Evolutionary conservation across 1,140 invertebrate genomes (phyloP).

Genomic region (Drosophila tropicalis): DNA sequence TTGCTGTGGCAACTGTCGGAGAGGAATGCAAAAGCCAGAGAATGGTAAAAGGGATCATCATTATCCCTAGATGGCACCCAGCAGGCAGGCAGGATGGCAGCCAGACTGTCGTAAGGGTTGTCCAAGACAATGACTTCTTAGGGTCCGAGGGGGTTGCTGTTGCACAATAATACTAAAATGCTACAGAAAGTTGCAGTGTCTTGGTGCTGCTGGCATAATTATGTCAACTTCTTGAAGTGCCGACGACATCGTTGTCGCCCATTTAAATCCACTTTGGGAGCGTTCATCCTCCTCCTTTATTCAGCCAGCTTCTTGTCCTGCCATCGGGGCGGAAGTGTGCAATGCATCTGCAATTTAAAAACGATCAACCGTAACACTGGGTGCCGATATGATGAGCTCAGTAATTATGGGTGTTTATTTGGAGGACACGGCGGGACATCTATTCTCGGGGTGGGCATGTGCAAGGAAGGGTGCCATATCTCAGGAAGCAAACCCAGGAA

Average conservation of each 20-base stretch:
- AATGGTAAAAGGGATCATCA: constrained; percentile 34
- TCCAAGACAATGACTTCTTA: constrained; percentile 39
- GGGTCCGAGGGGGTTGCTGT: constrained; percentile 30
- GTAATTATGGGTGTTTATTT: constrained; percentile 67
- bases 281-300: constrained; percentile 11
- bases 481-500: not conserved
- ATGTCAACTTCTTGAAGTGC: constrained; percentile 79
- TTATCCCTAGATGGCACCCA: constrained; percentile 34
- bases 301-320: not conserved
- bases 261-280: constrained; percentile 24
- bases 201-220: constrained; percentile 68
- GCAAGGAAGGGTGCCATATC: constrained; percentile 12
- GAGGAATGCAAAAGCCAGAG: constrained; percentile 37
- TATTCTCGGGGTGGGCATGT: constrained; percentile 12
- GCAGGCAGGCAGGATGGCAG: constrained; percentile 31
- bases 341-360: constrained; percentile 70
- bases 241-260: constrained; percentile 35
- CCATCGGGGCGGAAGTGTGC: constrained; percentile 60
- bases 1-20: constrained; percentile 46
- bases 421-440: constrained; percentile 58
- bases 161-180: constrained; percentile 36
- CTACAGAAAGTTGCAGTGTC: constrained; percentile 21
- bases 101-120: constrained; percentile 46
- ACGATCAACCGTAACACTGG: constrained; percentile 74
- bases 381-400: constrained; percentile 48